These are phyloP conservation scores for Eupithecia subfuscata DNA, from an alignment of 2,888 invertebrate genomes.

Conservation along the genomic window DNA sequence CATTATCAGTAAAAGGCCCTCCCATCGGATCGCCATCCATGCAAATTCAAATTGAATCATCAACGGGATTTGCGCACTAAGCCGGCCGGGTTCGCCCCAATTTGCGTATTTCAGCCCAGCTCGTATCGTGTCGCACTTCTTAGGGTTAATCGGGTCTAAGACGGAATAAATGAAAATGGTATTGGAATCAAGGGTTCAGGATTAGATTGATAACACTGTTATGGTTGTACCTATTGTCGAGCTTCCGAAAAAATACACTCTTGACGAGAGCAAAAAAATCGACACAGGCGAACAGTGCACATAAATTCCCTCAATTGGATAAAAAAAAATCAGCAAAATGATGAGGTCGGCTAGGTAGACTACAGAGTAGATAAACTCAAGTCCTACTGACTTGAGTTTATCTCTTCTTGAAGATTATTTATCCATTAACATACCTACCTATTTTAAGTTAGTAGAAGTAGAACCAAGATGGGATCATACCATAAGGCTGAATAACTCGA, in stretches of 20 bases:
- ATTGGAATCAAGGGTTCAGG: slow-evolving; percentile 10
- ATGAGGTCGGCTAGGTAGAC: too few relatives aligned
- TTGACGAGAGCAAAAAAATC: too few relatives aligned
- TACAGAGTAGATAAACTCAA: too few relatives aligned
- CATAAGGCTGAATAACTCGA: not conserved
- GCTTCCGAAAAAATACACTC: not conserved
- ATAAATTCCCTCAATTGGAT: too few relatives aligned
- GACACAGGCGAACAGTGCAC: too few relatives aligned
- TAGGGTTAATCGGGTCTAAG: slow-evolving; percentile 14
- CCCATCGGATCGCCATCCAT: slow-evolving; percentile 54
- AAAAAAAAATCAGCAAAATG: too few relatives aligned
- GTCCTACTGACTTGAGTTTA: too few relatives aligned
- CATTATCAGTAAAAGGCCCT: not conserved
- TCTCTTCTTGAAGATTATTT: too few relatives aligned
- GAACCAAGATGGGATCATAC: not conserved
- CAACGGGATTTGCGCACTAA: slow-evolving; percentile 65
- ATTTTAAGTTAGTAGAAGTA: not conserved
- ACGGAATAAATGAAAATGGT: slow-evolving; percentile 9
- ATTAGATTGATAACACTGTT: slow-evolving; percentile 5
- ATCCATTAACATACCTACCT: too few relatives aligned
- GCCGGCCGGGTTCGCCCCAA: slow-evolving; percentile 40
- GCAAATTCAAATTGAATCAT: slow-evolving; percentile 69
- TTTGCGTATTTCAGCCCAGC: slow-evolving; percentile 30
- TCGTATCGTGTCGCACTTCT: slow-evolving; percentile 13
- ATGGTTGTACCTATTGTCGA: not conserved